phyloP scores from a whole-genome alignment of 1,140 invertebrate genomes.

The Andrena cerasifolii region DNA sequence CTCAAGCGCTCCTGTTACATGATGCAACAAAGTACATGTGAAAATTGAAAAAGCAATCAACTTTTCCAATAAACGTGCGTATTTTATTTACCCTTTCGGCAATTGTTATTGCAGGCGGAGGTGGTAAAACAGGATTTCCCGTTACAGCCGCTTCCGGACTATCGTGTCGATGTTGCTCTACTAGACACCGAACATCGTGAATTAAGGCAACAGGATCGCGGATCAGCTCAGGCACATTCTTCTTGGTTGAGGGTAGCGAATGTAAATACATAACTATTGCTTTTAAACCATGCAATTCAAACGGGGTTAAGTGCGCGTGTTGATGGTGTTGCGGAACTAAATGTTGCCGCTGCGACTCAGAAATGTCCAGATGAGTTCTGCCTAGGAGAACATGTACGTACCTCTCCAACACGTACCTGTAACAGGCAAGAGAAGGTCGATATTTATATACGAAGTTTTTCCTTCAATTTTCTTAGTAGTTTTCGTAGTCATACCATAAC shows the following conservation, averaged over 20 bases:
- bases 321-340: constrained; percentile 76
- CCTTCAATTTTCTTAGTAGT: not conserved
- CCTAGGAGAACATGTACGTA: constrained; percentile 95
- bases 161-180: constrained; percentile 94
- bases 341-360: constrained; percentile 74
- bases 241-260: constrained; percentile 93
- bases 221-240: constrained; percentile 95
- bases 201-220: constrained; percentile 94
- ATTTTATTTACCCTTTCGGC: constrained; percentile 73
- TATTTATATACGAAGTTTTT: not conserved
- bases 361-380: constrained; percentile 88
- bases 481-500: constrained; percentile 87
- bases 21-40: constrained; percentile 18
- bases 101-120: constrained; percentile 76
- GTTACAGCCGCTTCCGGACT: constrained; percentile 91
- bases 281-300: constrained; percentile 94
- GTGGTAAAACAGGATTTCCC: constrained; percentile 87
- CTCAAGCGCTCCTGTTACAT: constrained; percentile 72
- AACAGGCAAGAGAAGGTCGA: constrained; percentile 8
- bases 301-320: constrained; percentile 90
- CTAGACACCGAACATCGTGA: constrained; percentile 92
- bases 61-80: not conserved
- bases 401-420: constrained; percentile 93
- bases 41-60: constrained; percentile 10
- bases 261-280: constrained; percentile 96